Evolutionary conservation across 1,140 invertebrate genomes (phyloP), one percentile per base, ranked within the genome.

Genomic region (Aleiodes sp.): DNA sequence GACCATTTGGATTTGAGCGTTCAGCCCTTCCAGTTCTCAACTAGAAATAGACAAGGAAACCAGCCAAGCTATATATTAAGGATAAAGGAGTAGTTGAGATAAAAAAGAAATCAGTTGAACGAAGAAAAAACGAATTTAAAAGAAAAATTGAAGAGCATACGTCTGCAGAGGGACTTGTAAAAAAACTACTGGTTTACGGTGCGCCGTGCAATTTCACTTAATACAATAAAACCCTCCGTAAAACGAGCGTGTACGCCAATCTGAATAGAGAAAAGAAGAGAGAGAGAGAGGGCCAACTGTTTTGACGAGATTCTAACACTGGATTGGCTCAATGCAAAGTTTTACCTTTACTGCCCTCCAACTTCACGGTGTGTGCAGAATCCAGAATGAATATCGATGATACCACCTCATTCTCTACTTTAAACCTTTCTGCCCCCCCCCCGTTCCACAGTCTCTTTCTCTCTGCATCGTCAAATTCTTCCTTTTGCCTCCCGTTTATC

Each of bases 1-100:
- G 76, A 78, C 77, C 78, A 78, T 78, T 79, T 78, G 76, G 78
- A 79, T 79, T 79, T 78, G 77, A 78, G 75, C 73, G 73, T 72
- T 75, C n/a, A n/a, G 76, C 8, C 12, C 41, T 16, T 16, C 41
- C 16, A n/a, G 2, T 16, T 16, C 41, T 2, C 41, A 10, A n/a
- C n/a, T 10, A 46, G 41, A 46, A 10, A 46, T 8, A 46, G 41
- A 46, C n/a, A n/a, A n/a, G n/a, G n/a, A 72, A 26, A 37, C 41
- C 35, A 59, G 65, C 43, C 28, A 56, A 28, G 16, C 8, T 31
- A 29, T n/a, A n/a, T n/a, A 46, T 24, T 29, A 56, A 41, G 31
- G 43, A 28, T 6, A 61, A 31, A 65, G 46, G 37, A 60, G n/a
- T 31, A 70, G 43, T 19, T n/a, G n/a, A n/a, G 16, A 19, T 33